Evolutionary conservation across 2,113 vertebrate genomes (phyloP).

Genomic region (Promerops cafer): DNA sequence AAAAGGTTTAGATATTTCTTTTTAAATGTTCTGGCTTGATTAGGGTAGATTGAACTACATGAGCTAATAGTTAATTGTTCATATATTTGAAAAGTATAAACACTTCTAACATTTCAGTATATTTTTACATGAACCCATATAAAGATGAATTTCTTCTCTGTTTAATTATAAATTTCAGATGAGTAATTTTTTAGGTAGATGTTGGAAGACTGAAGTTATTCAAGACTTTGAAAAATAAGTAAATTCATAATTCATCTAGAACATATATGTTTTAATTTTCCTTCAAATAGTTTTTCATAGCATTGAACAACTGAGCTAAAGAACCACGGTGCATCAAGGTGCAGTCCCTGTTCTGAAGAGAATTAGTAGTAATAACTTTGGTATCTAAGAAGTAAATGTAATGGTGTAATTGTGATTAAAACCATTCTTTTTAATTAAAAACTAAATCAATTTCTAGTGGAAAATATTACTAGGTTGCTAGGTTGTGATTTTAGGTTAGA

Average conservation of each 20-base stretch:
- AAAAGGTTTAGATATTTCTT: conserved; percentile 13
- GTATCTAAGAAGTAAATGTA: background rate
- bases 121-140: background rate
- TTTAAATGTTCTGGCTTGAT: conserved; percentile 16
- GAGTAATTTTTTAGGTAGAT: background rate
- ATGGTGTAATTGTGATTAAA: background rate
- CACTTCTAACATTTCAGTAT: background rate
- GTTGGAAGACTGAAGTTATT: background rate
- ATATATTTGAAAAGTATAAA: conserved; percentile 42
- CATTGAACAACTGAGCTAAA: background rate
- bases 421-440: conserved; percentile 34
- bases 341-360: background rate
- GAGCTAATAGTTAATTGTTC: conserved; percentile 43
- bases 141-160: background rate
- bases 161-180: background rate
- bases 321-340: background rate
- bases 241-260: background rate
- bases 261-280: background rate
- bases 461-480: background rate
- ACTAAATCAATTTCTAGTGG: background rate
- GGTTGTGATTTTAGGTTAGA: conserved; percentile 6
- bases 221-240: background rate
- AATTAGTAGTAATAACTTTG: background rate
- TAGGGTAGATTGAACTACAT: conserved; percentile 26
- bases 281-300: background rate